Conservation (phyloP, 2,797 vertebrate genomes). For the Holocentrus rufus region DNA sequence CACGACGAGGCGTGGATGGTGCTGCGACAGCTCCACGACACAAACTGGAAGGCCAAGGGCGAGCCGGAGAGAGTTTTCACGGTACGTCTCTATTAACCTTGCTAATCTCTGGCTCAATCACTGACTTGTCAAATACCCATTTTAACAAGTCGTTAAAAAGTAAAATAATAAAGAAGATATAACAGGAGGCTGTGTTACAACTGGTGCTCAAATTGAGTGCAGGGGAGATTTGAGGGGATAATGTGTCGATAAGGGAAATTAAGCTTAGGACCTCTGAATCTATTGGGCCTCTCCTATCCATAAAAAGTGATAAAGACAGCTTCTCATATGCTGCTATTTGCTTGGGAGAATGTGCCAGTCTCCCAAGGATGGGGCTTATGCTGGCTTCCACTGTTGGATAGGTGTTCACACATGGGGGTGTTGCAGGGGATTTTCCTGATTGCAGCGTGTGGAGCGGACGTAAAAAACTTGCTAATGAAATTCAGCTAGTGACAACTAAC, state of each 20-base stretch:
- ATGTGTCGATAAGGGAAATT: neutral
- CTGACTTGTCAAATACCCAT: neutral
- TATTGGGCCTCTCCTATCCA: neutral
- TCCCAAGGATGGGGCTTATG: too few relatives aligned
- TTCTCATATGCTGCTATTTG: too few relatives aligned
- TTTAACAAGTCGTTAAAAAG: neutral
- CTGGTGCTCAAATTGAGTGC: neutral
- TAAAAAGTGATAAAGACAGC: too few relatives aligned
- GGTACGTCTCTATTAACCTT: conserved; percentile 77
- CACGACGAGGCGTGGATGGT: conserved; percentile 99
- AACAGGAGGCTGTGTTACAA: neutral
- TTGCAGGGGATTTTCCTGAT: too few relatives aligned
- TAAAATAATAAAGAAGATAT: neutral
- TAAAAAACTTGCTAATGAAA: too few relatives aligned
- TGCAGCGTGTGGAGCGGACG: too few relatives aligned
- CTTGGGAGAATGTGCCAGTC: too few relatives aligned
- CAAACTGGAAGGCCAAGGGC: conserved; percentile 97
- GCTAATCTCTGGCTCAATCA: neutral
- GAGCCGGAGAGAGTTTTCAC: conserved; percentile 96
- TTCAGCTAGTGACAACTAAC: too few relatives aligned
- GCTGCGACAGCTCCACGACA: conserved; percentile 93
- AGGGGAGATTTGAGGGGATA: too few relatives aligned
- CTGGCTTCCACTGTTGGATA: too few relatives aligned
- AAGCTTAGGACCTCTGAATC: neutral
- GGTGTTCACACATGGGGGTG: too few relatives aligned